phyloP scores from a whole-genome alignment of 2,888 invertebrate genomes.

The Pinctada fucata region DNA sequence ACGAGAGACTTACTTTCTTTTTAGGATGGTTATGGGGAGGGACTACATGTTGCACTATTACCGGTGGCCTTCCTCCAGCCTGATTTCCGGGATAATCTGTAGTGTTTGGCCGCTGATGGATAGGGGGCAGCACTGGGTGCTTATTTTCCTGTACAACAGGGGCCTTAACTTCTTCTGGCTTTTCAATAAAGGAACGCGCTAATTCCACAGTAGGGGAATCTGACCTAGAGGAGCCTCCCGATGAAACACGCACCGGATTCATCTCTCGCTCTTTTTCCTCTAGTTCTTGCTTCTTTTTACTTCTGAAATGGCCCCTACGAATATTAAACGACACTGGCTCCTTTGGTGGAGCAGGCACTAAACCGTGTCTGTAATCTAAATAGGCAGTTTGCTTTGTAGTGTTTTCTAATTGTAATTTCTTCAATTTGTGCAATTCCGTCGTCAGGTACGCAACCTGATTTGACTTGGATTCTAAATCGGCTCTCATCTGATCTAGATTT shows the following conservation, averaged over 20 bases:
- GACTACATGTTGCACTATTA: constrained; percentile 57
- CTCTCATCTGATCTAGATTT: constrained; percentile 60
- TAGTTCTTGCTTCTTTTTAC: constrained; percentile 15
- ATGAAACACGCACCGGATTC: constrained; percentile 48
- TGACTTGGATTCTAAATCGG: constrained; percentile 69
- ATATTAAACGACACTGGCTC: constrained; percentile 37
- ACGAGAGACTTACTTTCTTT: constrained; percentile 38
- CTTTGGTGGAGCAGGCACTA: constrained; percentile 58
- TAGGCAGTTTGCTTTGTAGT: constrained; percentile 36
- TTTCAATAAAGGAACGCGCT: constrained; percentile 58
- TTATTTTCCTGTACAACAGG: constrained; percentile 43
- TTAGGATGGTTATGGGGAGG: constrained; percentile 48
- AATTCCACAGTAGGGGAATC: constrained; percentile 58
- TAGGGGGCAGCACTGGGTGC: constrained; percentile 57
- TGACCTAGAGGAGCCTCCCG: constrained; percentile 57
- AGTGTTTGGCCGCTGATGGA: constrained; percentile 46
- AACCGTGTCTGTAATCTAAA: constrained; percentile 38
- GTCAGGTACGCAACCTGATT: constrained; percentile 70
- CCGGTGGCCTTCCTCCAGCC: constrained; percentile 45
- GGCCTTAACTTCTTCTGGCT: constrained; percentile 44
- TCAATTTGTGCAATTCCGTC: constrained; percentile 67
- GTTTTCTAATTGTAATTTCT: constrained; percentile 48
- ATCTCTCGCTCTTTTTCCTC: constrained; percentile 39
- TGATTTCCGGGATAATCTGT: constrained; percentile 43
- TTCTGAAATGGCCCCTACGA: constrained; percentile 25